Base-by-base conservation (phyloP, 2,797 vertebrate species). In the Tenualosa thibaudeaui region DNA sequence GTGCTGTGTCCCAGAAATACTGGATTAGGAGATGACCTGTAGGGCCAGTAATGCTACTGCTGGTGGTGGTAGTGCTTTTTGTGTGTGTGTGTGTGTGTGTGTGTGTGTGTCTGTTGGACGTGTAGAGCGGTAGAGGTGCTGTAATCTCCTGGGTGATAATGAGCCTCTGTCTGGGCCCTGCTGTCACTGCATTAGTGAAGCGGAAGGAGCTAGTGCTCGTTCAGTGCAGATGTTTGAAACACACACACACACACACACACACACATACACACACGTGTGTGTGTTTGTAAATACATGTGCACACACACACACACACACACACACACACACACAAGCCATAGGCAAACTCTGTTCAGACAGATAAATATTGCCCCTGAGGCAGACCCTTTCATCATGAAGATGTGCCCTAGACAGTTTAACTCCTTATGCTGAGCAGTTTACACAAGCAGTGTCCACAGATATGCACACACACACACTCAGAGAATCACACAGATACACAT, bases 11-110 rank as follows among this genome's bases (percentile, higher is more conserved):
- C 85, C 56, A 50, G 24, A 53, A 84, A 84, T 85, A 82, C 88
- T 87, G 90, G 90, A 90, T 91, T 91, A 88, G 88, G 89, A 88
- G 88, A 87, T 58, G 87, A 92, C 89, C 89, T 82, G 82, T 85
- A 81, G 85, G 68, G 82, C 89, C 89, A 86, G 17, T 56, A 19
- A 17, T 56, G 54, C 54, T 5, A 15, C 54, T 56, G 54, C 54
- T 3, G 54, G 3, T 56, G 15, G 15, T 56, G 53, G 2, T 56
- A 13, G 53, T 56, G 54, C 46, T 46, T 46, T 46, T 1, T 46
- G 53, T 54, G 53, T 54, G 53, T 54, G 53, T 54, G 53, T 54
- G 53, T 54, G 53, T 7, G 53, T 54, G 53, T 7, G 53, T 54
- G 53, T 54, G 53, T 54, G 53, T 54, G 53, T 17, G 17, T 19